Conservation (phyloP, 2,113 vertebrate species). For the Capra hircus region DNA sequence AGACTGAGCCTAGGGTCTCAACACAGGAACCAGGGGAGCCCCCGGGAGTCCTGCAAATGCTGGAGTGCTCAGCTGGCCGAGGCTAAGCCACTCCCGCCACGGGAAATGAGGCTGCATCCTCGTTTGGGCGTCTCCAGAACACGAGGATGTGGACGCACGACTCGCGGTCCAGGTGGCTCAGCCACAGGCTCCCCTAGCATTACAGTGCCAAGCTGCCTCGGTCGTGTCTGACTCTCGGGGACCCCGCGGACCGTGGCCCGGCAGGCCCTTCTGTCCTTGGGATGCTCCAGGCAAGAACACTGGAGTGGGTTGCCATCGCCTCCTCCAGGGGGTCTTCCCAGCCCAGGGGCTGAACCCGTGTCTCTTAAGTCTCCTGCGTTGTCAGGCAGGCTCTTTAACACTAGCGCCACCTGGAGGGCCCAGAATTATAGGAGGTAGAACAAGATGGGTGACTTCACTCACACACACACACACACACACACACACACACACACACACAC, state of each 20-base stretch:
- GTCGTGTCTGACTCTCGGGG: not conserved
- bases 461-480: not conserved
- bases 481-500: not conserved
- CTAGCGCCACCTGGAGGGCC: not conserved
- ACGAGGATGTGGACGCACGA: not conserved
- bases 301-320: not conserved
- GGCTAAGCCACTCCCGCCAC: not conserved
- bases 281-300: not conserved
- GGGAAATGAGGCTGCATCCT: not conserved
- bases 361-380: not conserved
- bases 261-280: not conserved
- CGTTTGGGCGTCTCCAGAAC: not conserved
- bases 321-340: not conserved
- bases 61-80: not conserved
- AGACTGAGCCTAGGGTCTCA: not conserved
- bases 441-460: not conserved
- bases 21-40: not conserved
- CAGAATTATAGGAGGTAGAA: not conserved
- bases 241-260: not conserved
- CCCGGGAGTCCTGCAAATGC: not conserved
- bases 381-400: not conserved
- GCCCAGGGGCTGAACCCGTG: not conserved
- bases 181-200: not conserved
- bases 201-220: not conserved
- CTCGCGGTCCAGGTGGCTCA: not conserved